Evolutionary conservation across 2,113 vertebrate genomes (phyloP).

Genomic region (Trogon melanurus): DNA sequence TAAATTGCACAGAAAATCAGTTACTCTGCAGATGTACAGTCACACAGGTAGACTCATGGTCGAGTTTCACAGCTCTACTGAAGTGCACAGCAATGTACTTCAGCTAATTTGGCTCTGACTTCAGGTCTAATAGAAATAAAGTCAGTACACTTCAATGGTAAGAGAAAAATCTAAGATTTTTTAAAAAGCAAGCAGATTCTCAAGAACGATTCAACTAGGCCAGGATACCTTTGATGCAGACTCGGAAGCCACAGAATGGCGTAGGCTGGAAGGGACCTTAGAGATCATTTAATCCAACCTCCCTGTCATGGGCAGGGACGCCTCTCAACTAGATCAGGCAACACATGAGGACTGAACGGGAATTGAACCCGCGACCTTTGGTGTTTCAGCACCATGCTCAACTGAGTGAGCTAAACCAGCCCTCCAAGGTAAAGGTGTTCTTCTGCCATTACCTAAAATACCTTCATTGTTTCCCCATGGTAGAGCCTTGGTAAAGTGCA

Average conservation of each 20-base stretch:
- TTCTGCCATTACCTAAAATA: constrained; percentile 18
- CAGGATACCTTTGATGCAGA: not conserved
- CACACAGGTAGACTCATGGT: not conserved
- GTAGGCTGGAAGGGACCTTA: no score
- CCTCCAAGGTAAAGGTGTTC: not conserved
- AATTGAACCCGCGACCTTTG: no score
- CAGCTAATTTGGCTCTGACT: not conserved
- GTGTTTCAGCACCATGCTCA: no score
- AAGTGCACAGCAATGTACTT: not conserved
- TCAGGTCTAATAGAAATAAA: constrained; percentile 4
- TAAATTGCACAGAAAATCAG: constrained; percentile 14
- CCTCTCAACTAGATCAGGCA: no score
- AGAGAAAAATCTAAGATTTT: not conserved
- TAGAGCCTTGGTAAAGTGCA: not conserved
- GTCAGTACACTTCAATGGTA: not conserved
- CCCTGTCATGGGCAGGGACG: no score
- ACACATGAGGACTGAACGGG: no score
- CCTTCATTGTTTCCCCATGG: not conserved
- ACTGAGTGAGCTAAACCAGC: no score
- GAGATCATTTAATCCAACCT: no score
- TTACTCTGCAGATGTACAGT: not conserved
- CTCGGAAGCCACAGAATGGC: not conserved
- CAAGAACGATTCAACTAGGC: not conserved
- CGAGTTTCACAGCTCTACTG: constrained; percentile 4
- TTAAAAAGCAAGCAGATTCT: not conserved